Evolutionary conservation across 2,113 vertebrate genomes (phyloP).

Genomic region (Gnathonemus echidnorhynchus): DNA sequence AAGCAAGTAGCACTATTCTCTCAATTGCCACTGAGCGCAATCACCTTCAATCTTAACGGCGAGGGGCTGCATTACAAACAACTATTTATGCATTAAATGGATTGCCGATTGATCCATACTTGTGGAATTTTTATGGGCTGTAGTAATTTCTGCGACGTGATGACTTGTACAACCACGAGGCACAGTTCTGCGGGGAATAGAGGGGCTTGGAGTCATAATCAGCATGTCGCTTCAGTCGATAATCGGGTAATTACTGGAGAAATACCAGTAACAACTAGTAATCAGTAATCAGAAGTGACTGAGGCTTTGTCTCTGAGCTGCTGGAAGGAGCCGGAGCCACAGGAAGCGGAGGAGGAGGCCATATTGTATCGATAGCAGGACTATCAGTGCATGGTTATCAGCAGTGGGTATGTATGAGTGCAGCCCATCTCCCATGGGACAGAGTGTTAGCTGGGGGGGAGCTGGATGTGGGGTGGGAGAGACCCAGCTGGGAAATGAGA

Average conservation of each 20-base stretch:
- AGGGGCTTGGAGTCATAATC: not conserved
- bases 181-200: not conserved
- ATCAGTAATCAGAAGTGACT: constrained; percentile 4
- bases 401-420: constrained; percentile 22
- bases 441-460: not conserved
- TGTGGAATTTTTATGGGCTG: not conserved
- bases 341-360: not conserved
- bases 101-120: not conserved
- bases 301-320: not conserved
- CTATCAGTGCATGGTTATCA: constrained; percentile 19
- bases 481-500: constrained; percentile 67
- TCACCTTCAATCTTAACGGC: constrained; percentile 6
- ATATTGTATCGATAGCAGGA: not conserved
- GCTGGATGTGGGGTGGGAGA: constrained; percentile 46
- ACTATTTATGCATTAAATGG: constrained; percentile 6
- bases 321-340: not conserved
- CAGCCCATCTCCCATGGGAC: constrained; percentile 12
- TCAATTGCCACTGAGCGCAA: not conserved
- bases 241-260: not conserved
- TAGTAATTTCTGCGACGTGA: not conserved
- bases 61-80: not conserved
- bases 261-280: not conserved
- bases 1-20: not conserved
- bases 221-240: not conserved
- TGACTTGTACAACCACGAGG: not conserved